Base-by-base conservation (phyloP, 2,888 invertebrate genomes). In the Mesopsocus fuscifrons region DNA sequence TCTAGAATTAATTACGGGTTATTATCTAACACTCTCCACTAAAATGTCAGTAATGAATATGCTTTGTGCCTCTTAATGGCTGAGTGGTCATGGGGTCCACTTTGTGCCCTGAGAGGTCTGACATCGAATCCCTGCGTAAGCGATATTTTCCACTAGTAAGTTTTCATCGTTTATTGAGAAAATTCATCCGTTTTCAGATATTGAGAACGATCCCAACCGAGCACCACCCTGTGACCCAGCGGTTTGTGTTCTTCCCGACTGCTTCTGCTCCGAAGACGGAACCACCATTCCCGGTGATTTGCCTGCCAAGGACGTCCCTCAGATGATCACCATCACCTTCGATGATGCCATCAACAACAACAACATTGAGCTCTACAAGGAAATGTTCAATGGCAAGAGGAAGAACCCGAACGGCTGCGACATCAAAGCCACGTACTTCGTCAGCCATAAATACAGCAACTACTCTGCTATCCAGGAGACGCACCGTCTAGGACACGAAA, bases 311-410 rank as follows among this genome's bases (percentile, higher is more conserved):
- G 84, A 87, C 55, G 84, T 89, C 1, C 89, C 89, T 3, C 88
- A 89, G 67, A 89, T 89, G 89, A 78, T 91, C 57, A 88, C 85
- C 45, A 81, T 91, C 57, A 89, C 89, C 41, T 91, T 91, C 59
- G 89, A 91, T 57, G 89, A 89, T 55, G 89, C 89, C 55, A 85
- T 91, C 62, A 91, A 91, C 62, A 88, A 88, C 64, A 88, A 91
- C 65, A 91, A 91, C 64, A 89, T 89, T 58, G 88, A 85, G 53
- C 65, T 91, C 41, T 91, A 89, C 71, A 84, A 84, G 60, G 87
- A 88, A 56, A 87, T 91, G 49, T 89, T 91, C 65, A 84, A 79
- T 60, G 77, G 78, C 46, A 79, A 82, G 54, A 74, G 89, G 49
- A 84, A 83, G 62, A 91, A 91, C 58, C 88, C 89, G 42, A 91